These are phyloP conservation scores for Euura saliciscinereae DNA, from an alignment of 1,140 invertebrate genomes.

Conservation along the genomic window DNA sequence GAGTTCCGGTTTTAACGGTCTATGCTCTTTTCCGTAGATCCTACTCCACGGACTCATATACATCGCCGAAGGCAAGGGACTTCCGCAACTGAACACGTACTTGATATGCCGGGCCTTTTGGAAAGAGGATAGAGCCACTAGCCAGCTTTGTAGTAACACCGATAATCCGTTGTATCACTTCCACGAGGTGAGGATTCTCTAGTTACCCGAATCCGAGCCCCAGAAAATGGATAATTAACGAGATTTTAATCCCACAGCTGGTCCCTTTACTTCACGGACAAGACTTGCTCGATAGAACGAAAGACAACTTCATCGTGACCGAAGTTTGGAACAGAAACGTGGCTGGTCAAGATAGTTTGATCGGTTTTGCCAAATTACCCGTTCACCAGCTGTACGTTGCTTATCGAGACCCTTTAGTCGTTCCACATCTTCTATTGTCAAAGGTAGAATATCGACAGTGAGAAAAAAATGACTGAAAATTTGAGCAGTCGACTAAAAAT, in stretches of 20 bases:
- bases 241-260: conserved; percentile 38
- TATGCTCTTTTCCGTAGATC: conserved; percentile 32
- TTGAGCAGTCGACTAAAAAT: conserved; percentile 12
- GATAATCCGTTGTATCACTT: conserved; percentile 61
- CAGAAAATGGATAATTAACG: neutral
- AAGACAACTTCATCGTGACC: conserved; percentile 63
- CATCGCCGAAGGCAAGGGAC: conserved; percentile 57
- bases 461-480: conserved; percentile 5
- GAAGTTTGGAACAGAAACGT: conserved; percentile 59
- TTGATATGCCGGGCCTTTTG: conserved; percentile 61
- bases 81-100: conserved; percentile 51
- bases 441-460: conserved; percentile 35
- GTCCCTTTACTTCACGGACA: conserved; percentile 64
- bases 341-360: conserved; percentile 45
- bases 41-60: conserved; percentile 61
- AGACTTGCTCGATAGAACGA: conserved; percentile 61
- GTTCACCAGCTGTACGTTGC: conserved; percentile 67
- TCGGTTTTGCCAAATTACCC: conserved; percentile 63
- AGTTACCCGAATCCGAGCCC: neutral
- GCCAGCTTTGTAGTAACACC: conserved; percentile 52
- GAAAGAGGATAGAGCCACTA: conserved; percentile 55
- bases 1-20: neutral
- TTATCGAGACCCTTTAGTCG: conserved; percentile 63
- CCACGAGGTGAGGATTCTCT: conserved; percentile 50
- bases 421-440: conserved; percentile 58